Evolutionary conservation across 2,888 invertebrate genomes (phyloP), one percentile per base, ranked within the genome.

Genomic region (Willowsia nigromaculata): DNA sequence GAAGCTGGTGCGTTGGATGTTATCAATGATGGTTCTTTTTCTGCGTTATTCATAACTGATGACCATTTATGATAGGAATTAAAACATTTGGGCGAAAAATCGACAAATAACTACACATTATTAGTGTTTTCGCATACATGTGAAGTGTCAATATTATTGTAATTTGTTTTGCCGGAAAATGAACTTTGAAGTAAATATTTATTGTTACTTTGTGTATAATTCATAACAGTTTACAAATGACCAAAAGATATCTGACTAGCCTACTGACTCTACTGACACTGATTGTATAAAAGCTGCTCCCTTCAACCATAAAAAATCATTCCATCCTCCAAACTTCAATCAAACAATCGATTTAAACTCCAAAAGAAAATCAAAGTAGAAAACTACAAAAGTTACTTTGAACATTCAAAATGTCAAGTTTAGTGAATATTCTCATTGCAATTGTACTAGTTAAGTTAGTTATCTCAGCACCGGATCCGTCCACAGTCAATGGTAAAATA

Each of bases 201-300:
- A 59, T n/a, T n/a, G n/a, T n/a, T n/a, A n/a, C n/a, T n/a, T n/a
- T n/a, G n/a, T n/a, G n/a, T n/a, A n/a, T n/a, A n/a, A n/a, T n/a
- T n/a, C n/a, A n/a, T n/a, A n/a, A n/a, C n/a, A n/a, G n/a, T n/a
- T n/a, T n/a, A n/a, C n/a, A n/a, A n/a, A n/a, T 59, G 27, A 11
- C 25, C 1, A 27, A 9, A 3, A 11, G 4, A 59, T 25, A 27
- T 13, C 59, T 53, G 53, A 53, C 18, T 53, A 59, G 25, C 59
- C 59, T 15, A 59, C 25, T 59, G 59, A 59, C 59, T 59, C 59
- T 27, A 59, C 59, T 59, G 59, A 59, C 59, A 59, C 59, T 25
- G 11, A 59, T 59, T n/a, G 27, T 59, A 59, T 59, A 59, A 59
- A 59, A 27, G 11, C 25, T n/a, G 27, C 25, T 27, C 11, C 11